phyloP scores from a whole-genome alignment of 2,113 vertebrate genomes.

The Zosterops pallidus region DNA sequence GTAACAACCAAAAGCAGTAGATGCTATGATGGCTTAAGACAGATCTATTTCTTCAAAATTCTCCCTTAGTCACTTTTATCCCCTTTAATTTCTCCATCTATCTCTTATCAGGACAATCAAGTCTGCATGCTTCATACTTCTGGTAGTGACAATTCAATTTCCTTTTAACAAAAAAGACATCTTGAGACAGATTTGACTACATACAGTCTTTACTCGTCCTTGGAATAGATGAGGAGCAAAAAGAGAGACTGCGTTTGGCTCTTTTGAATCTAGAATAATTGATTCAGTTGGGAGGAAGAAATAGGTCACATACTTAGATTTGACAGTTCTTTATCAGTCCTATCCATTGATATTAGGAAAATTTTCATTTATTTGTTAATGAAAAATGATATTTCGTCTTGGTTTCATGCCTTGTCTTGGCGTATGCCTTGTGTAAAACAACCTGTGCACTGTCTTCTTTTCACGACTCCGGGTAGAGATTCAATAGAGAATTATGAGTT shows the following conservation, averaged over 20 bases:
- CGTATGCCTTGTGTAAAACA: background rate
- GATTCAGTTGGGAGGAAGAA: background rate
- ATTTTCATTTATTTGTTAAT: background rate
- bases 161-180: background rate
- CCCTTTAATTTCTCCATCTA: background rate
- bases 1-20: background rate
- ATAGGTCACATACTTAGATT: background rate
- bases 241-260: background rate
- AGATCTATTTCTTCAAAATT: background rate
- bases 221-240: background rate
- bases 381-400: background rate
- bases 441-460: fast-evolving
- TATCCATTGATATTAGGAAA: background rate
- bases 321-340: background rate
- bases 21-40: background rate
- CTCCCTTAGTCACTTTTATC: background rate
- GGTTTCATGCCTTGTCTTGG: background rate
- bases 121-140: background rate
- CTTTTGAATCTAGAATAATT: background rate
- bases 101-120: background rate
- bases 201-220: background rate
- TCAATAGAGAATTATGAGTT: background rate
- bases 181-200: background rate
- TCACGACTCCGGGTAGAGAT: background rate
- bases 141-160: background rate